Conservation (phyloP, 2,797 vertebrate genomes). For the Trematomus bernacchii region DNA sequence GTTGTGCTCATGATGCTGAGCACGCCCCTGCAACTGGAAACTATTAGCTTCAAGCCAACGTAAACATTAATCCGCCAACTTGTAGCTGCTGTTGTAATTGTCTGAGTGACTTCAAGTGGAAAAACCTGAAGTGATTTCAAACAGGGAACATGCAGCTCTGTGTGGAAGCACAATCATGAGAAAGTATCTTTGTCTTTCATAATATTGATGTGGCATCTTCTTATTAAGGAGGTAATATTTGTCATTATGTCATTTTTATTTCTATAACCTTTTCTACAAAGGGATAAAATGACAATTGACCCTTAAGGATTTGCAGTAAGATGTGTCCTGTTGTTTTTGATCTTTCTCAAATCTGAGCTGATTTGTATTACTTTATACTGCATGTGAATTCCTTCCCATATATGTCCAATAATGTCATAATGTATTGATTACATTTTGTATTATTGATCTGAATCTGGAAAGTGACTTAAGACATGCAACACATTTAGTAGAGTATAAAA, state of each 20-base stretch:
- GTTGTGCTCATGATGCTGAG: constrained; percentile 12
- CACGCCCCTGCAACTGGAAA: constrained; percentile 5
- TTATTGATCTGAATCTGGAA: neutral
- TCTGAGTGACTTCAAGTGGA: neutral
- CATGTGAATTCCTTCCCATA: too few relatives aligned
- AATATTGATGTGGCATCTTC: neutral
- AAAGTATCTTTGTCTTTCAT: neutral
- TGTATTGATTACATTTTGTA: neutral
- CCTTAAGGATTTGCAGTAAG: neutral
- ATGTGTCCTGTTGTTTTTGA: neutral
- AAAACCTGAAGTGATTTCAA: neutral
- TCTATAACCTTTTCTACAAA: neutral
- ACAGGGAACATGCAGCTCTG: neutral
- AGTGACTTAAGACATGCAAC: too few relatives aligned
- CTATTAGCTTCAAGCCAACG: constrained; percentile 4
- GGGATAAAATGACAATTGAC: neutral
- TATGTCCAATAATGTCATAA: too few relatives aligned
- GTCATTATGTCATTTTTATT: neutral
- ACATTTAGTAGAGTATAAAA: too few relatives aligned
- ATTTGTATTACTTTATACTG: too few relatives aligned
- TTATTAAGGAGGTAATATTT: neutral
- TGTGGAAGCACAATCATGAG: neutral
- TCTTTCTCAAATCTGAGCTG: too few relatives aligned
- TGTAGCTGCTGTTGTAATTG: neutral
- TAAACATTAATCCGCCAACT: constrained; percentile 25